phyloP scores from a whole-genome alignment of 2,113 vertebrate species.

The Globicephala melas region DNA sequence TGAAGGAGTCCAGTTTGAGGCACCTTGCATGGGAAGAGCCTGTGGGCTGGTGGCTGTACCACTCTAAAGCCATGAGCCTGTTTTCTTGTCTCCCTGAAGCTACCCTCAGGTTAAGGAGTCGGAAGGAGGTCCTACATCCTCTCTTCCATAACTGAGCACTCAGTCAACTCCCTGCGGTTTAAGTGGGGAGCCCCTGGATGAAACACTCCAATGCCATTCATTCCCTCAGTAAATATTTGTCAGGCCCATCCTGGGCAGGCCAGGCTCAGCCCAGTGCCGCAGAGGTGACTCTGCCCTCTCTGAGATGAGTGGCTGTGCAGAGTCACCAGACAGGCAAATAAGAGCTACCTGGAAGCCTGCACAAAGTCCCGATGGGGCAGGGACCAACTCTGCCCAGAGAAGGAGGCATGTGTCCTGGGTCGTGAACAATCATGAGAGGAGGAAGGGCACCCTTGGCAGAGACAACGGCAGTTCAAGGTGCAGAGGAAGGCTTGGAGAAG shows the following conservation, averaged over 20 bases:
- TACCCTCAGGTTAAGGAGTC: not conserved
- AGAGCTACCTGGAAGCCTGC: not conserved
- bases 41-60: not conserved
- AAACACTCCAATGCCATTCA: accelerated
- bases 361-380: not conserved
- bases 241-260: not conserved
- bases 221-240: not conserved
- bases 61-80: not conserved
- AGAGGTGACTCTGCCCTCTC: not conserved
- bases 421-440: not conserved
- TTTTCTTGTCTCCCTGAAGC: not conserved
- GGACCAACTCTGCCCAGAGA: not conserved
- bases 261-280: not conserved
- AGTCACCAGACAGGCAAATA: not conserved
- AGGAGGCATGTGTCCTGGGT: not conserved
- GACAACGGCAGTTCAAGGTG: not conserved
- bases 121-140: not conserved
- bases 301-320: not conserved
- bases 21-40: accelerated
- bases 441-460: not conserved
- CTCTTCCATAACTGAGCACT: not conserved
- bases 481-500: not conserved
- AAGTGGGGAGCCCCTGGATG: not conserved
- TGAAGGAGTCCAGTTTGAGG: not conserved
- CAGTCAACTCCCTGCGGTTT: too few species aligned